These are phyloP conservation scores for Pipistrellus pygmaeus DNA, from an alignment of 2,797 vertebrate genomes.

Conservation along the genomic window DNA sequence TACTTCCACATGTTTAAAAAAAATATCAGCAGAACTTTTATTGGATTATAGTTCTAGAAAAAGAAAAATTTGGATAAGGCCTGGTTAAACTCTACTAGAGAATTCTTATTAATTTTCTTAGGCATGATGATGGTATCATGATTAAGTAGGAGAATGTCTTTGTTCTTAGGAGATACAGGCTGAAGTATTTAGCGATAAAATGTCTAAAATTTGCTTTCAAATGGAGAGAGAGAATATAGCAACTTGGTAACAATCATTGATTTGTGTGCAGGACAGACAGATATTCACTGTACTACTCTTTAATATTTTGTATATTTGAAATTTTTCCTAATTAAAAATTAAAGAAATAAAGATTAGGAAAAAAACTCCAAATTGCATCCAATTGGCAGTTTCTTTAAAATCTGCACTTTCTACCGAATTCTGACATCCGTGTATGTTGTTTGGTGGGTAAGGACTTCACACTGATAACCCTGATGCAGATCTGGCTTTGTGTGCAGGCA, in stretches of 20 bases:
- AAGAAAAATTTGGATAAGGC: not conserved
- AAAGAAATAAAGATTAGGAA: not conserved
- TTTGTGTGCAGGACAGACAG: not conserved
- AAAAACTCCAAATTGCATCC: not conserved
- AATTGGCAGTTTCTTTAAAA: not conserved
- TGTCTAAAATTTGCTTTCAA: not conserved
- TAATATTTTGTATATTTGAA: not conserved
- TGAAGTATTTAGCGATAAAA: not conserved
- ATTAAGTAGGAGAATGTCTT: not conserved
- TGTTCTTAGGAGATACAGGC: not conserved
- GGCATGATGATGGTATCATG: not conserved
- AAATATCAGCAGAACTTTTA: not conserved
- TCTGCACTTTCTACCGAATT: not conserved
- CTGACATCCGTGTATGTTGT: not conserved
- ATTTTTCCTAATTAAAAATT: slow-evolving; percentile 24
- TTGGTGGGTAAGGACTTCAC: not conserved
- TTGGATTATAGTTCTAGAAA: not conserved
- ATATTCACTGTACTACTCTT: not conserved
- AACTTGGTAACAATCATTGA: not conserved
- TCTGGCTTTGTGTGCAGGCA: not conserved
- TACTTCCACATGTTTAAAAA: slow-evolving; percentile 14
- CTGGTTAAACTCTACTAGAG: not conserved
- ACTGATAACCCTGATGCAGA: not conserved
- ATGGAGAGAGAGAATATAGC: not conserved
- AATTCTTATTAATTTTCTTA: slow-evolving; percentile 48